Conservation (phyloP, 2,888 invertebrate species). For the Tethea ocularis region DNA sequence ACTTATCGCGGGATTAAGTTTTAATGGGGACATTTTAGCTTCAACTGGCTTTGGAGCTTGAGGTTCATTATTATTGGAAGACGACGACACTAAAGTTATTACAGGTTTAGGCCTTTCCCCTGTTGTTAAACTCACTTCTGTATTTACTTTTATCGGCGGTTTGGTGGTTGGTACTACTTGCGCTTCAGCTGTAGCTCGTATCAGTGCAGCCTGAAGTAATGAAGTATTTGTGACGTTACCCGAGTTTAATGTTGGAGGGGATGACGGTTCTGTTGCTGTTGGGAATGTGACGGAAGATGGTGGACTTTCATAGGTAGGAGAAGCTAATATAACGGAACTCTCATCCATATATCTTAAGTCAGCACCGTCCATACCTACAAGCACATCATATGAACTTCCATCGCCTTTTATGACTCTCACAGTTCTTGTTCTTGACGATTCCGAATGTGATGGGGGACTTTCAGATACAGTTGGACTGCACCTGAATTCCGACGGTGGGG, state of each 20-base stretch:
- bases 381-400: slow-evolving; percentile 88
- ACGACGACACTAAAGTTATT: slow-evolving; percentile 85
- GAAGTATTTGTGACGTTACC: slow-evolving; percentile 84
- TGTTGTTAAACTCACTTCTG: slow-evolving; percentile 87
- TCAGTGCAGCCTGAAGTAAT: slow-evolving; percentile 88
- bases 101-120: slow-evolving; percentile 84
- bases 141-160: slow-evolving; percentile 86
- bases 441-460: slow-evolving; percentile 84
- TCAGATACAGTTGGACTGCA: slow-evolving; percentile 87
- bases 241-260: slow-evolving; percentile 80
- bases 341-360: slow-evolving; percentile 96
- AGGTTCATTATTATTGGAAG: slow-evolving; percentile 75
- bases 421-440: slow-evolving; percentile 81
- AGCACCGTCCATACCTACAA: slow-evolving; percentile 92
- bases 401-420: slow-evolving; percentile 83
- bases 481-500: slow-evolving; percentile 89
- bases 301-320: slow-evolving; percentile 91
- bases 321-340: slow-evolving; percentile 91
- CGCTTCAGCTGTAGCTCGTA: slow-evolving; percentile 86
- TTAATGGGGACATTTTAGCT: slow-evolving; percentile 64
- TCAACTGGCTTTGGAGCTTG: slow-evolving; percentile 65
- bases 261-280: slow-evolving; percentile 85
- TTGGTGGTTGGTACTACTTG: slow-evolving; percentile 69
- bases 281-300: slow-evolving; percentile 86
- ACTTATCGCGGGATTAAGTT: slow-evolving; percentile 69